phyloP scores from a whole-genome alignment of 2,113 vertebrate species.

The Danionella cerebrum region DNA sequence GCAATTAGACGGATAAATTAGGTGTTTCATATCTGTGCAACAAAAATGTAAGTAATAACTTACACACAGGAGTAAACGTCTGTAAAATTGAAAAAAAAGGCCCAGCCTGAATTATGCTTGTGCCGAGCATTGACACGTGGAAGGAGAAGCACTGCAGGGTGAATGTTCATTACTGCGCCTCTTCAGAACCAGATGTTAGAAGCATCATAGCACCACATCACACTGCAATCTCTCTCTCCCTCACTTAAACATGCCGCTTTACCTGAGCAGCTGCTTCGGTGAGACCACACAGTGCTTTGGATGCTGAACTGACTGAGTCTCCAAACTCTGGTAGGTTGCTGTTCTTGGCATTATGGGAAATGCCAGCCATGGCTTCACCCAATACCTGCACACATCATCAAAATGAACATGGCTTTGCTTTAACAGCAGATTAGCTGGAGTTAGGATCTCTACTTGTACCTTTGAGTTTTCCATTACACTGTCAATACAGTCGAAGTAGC shows the following conservation, averaged over 20 bases:
- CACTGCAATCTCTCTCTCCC: background rate
- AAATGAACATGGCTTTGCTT: background rate
- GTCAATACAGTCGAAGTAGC: slow-evolving; percentile 97
- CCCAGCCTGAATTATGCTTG: too few relatives aligned
- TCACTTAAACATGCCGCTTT: background rate
- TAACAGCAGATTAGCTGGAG: background rate
- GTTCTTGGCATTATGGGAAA: slow-evolving; percentile 95
- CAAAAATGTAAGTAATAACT: too few relatives aligned
- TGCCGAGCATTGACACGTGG: background rate
- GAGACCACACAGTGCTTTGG: slow-evolving; percentile 92
- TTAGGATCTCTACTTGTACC: slow-evolving; percentile 51
- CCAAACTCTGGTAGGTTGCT: slow-evolving; percentile 91
- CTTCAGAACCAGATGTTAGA: slow-evolving; percentile 33
- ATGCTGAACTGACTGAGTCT: slow-evolving; percentile 81
- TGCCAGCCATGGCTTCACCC: slow-evolving; percentile 94
- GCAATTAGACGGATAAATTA: too few relatives aligned
- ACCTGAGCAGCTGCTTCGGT: slow-evolving; percentile 93
- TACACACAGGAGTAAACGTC: too few relatives aligned
- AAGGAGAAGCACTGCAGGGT: background rate
- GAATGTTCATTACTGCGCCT: slow-evolving; percentile 6
- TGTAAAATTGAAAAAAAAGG: too few relatives aligned
- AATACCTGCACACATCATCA: slow-evolving; percentile 68
- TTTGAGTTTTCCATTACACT: slow-evolving; percentile 99
- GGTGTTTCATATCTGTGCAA: too few relatives aligned
- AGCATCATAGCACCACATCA: slow-evolving; percentile 3